Conservation (phyloP, 2,888 invertebrate genomes). For the Lampropteryx suffumata region DNA sequence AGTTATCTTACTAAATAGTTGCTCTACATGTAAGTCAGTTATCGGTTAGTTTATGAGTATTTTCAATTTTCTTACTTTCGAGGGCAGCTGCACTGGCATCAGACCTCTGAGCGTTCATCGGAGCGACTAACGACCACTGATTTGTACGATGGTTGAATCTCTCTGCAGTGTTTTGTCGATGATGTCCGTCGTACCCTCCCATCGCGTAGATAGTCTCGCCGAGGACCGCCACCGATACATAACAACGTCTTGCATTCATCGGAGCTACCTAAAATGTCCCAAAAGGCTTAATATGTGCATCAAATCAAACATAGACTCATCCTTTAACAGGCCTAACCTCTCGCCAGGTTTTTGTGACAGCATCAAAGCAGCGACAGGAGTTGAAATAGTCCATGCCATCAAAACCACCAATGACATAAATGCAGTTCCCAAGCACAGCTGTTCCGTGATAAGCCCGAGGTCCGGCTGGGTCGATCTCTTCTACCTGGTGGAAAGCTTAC, state of each 20-base stretch:
- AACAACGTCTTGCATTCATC: constrained; percentile 94
- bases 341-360: constrained; percentile 91
- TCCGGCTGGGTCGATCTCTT: constrained; percentile 91
- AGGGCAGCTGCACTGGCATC: constrained; percentile 95
- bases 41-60: too few relatives aligned
- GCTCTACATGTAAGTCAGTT: too few relatives aligned
- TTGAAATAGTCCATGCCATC: constrained; percentile 95
- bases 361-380: constrained; percentile 93
- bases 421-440: constrained; percentile 91
- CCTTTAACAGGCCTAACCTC: constrained; percentile 75
- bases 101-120: constrained; percentile 94
- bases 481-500: constrained; percentile 70
- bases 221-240: constrained; percentile 92
- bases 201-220: constrained; percentile 92
- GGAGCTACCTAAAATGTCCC: constrained; percentile 84
- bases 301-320: background rate
- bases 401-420: constrained; percentile 96
- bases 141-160: constrained; percentile 92
- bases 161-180: constrained; percentile 93
- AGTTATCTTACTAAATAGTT: too few relatives aligned
- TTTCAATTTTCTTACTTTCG: constrained; percentile 81
- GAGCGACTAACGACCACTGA: constrained; percentile 93
- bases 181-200: constrained; percentile 94
- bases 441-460: constrained; percentile 97
- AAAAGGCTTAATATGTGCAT: background rate